Conservation (phyloP, 2,888 invertebrate species). For the Macrophya alboannulata region DNA sequence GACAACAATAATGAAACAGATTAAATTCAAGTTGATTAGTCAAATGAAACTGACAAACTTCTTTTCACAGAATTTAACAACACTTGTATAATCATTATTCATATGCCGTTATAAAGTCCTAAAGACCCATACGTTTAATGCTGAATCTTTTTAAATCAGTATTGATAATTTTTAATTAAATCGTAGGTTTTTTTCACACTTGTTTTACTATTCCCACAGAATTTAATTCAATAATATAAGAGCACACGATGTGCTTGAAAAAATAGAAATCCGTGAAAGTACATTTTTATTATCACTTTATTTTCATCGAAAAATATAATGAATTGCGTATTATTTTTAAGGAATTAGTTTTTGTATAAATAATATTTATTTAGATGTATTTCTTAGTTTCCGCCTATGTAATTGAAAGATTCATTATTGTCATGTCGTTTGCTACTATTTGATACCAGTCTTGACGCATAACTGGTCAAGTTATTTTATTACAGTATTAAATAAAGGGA, state of each 20-base stretch:
- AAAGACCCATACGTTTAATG: too few species aligned
- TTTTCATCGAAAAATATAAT: constrained; percentile 17
- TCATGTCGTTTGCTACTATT: background rate
- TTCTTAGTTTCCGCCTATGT: constrained; percentile 4
- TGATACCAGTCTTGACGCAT: constrained; percentile 13
- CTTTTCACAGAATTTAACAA: background rate
- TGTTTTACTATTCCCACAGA: background rate
- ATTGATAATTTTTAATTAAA: background rate
- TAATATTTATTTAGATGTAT: constrained; percentile 16
- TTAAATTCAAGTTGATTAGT: constrained; percentile 65
- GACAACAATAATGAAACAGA: constrained; percentile 65
- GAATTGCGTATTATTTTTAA: constrained; percentile 13
- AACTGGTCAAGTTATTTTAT: constrained; percentile 3
- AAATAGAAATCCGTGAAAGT: background rate
- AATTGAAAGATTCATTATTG: constrained; percentile 15
- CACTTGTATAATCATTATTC: background rate
- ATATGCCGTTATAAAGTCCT: background rate
- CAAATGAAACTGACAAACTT: constrained; percentile 22
- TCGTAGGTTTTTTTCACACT: too few species aligned
- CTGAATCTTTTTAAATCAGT: constrained; percentile 1
- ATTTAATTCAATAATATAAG: background rate
- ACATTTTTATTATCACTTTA: constrained; percentile 10
- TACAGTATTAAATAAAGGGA: background rate
- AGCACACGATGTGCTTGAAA: background rate
- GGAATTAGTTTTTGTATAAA: background rate